These are phyloP conservation scores for Sitobion miscanthi DNA, from an alignment of 1,140 invertebrate genomes.

Conservation along the genomic window DNA sequence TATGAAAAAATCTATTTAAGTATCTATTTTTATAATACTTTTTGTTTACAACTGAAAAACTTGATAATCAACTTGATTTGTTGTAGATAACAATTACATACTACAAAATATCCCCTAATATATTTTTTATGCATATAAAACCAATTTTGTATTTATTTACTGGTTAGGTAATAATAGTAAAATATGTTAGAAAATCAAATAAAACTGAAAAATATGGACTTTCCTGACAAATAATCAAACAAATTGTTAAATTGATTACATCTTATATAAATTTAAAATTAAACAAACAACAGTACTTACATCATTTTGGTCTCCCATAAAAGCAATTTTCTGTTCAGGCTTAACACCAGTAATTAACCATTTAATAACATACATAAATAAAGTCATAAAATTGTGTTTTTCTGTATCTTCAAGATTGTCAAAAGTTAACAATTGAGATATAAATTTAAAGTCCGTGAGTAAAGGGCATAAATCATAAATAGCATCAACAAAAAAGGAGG, in stretches of 20 bases:
- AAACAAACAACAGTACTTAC: constrained; percentile 7
- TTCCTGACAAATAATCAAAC: too few species aligned
- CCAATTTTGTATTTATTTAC: too few species aligned
- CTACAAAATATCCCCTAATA: too few species aligned
- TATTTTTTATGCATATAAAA: too few species aligned
- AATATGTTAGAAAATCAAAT: too few species aligned
- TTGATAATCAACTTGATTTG: too few species aligned
- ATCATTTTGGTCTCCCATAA: neutral
- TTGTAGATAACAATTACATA: too few species aligned
- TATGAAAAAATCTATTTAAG: too few species aligned
- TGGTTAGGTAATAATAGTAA: too few species aligned
- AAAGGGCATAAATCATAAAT: constrained; percentile 25
- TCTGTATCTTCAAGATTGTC: constrained; percentile 28
- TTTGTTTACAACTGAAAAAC: too few species aligned
- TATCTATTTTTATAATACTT: too few species aligned
- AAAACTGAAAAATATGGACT: too few species aligned
- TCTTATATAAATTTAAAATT: neutral
- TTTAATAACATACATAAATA: constrained; percentile 40
- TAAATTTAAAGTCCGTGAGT: neutral
- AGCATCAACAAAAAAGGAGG: neutral
- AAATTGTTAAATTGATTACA: neutral
- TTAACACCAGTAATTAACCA: constrained; percentile 25
- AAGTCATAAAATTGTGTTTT: constrained; percentile 16
- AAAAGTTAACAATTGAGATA: constrained; percentile 8
- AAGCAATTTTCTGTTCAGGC: constrained; percentile 2